Conservation (phyloP, 64 coral and sea anemone genomes). For the Hydrozoanthus tunicans region DNA sequence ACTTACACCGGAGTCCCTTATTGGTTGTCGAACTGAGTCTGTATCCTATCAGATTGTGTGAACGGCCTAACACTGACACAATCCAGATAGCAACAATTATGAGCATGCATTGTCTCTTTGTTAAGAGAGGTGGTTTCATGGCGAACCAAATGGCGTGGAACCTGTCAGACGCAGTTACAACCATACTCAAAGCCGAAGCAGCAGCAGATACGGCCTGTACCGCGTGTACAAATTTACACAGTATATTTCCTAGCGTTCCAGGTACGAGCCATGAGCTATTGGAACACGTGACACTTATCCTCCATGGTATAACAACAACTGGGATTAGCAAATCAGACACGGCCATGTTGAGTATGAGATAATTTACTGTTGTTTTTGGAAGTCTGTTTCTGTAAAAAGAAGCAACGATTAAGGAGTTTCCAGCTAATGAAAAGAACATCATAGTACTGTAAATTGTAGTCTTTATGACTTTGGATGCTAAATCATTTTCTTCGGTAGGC, state of each 20-base stretch:
- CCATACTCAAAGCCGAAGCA: not conserved
- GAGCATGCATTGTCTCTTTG: not conserved
- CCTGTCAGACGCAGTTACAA: not conserved
- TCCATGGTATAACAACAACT: not conserved
- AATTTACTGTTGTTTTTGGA: not conserved
- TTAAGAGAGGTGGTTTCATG: not conserved
- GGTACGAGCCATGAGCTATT: not conserved
- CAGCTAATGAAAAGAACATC: not conserved
- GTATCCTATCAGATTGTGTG: not conserved
- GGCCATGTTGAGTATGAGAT: not conserved
- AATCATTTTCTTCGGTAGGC: not conserved
- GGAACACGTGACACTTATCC: not conserved
- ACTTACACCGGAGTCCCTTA: not conserved
- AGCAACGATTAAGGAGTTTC: not conserved
- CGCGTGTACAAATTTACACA: conserved; percentile 5
- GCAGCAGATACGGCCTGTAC: not conserved
- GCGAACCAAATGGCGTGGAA: not conserved
- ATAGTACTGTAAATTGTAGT: not conserved
- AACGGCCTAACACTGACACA: not conserved
- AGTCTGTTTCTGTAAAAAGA: not conserved
- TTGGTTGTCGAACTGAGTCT: not conserved
- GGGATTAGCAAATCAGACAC: conserved; percentile 6
- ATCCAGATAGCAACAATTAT: not conserved
- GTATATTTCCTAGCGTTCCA: not conserved
- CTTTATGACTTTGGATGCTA: not conserved